Evolutionary conservation across 2,888 invertebrate species (phyloP).

Genomic region (Leucoptera coffeella): DNA sequence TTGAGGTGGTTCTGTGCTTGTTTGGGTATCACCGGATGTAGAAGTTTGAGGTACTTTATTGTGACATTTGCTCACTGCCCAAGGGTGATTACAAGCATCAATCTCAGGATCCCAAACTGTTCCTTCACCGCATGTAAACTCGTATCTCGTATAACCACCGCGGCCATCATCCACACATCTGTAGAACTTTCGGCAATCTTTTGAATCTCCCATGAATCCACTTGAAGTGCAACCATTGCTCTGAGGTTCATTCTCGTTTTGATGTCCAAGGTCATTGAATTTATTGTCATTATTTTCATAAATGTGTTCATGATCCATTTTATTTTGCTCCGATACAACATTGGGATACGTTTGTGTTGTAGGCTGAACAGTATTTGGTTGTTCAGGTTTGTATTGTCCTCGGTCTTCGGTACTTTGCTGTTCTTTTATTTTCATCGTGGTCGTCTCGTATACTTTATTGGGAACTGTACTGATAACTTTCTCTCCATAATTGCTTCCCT

Average conservation of each 20-base stretch:
- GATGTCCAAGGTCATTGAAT: too few species aligned
- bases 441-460: too few species aligned
- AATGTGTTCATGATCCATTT: too few species aligned
- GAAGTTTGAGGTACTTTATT: conserved; percentile 6
- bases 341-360: too few species aligned
- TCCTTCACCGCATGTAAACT: conserved; percentile 48
- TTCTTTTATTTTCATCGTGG: neutral
- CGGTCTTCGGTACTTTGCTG: conserved; percentile 2
- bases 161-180: conserved; percentile 39
- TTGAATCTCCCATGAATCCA: conserved; percentile 55
- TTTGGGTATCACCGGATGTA: conserved; percentile 2
- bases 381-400: neutral
- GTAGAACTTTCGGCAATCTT: conserved; percentile 55
- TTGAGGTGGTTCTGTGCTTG: conserved; percentile 1
- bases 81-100: conserved; percentile 48
- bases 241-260: conserved; percentile 2
- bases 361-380: neutral
- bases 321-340: too few species aligned
- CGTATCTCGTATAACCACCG: conserved; percentile 31
- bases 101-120: conserved; percentile 54
- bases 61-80: conserved; percentile 15
- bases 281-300: too few species aligned
- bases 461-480: neutral
- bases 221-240: conserved; percentile 13
- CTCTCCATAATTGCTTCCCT: neutral